Percentiles rank a stretch among this genome's conserved stretches.
These are phyloP conservation scores for Eutolmus rufibarbis DNA, from an alignment of 2,888 invertebrate genomes.

Conservation along the genomic window DNA sequence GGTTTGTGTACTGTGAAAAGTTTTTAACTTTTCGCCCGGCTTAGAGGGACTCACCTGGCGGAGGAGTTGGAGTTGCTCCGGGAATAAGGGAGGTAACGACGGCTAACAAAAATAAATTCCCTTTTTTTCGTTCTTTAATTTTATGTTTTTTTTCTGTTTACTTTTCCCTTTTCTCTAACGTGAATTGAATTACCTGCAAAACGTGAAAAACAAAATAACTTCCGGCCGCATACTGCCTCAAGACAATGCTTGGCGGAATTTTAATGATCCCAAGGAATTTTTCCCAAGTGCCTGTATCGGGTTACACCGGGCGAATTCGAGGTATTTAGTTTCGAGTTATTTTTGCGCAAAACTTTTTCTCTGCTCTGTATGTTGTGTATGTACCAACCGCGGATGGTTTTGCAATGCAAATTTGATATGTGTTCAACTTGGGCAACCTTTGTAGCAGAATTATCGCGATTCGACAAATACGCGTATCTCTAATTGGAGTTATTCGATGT, in stretches of 20 bases:
- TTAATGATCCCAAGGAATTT: slow-evolving; percentile 37
- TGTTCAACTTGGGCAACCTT: neutral
- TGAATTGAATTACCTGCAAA: slow-evolving; percentile 29
- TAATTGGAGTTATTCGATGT: neutral
- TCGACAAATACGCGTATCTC: neutral
- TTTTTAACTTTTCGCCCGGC: neutral
- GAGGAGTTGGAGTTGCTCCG: neutral
- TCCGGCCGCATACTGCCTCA: slow-evolving; percentile 20
- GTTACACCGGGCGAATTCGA: slow-evolving; percentile 22
- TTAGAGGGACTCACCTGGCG: neutral
- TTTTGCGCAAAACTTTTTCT: neutral
- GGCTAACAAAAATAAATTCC: neutral
- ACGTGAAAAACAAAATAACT: slow-evolving; percentile 35
- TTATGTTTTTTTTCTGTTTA: neutral
- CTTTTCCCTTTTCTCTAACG: slow-evolving; percentile 11
- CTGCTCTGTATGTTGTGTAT: no score
- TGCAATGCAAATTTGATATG: slow-evolving; percentile 21
- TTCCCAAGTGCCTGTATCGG: slow-evolving; percentile 30
- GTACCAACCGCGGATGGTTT: neutral
- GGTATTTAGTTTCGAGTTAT: slow-evolving; percentile 36
- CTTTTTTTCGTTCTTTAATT: neutral
- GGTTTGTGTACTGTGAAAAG: neutral
- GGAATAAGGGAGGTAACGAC: neutral
- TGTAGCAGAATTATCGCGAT: neutral
- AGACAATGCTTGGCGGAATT: slow-evolving; percentile 34